Percentiles rank a stretch among this genome's conserved stretches.
Conservation (phyloP, 2,797 vertebrate genomes). For the Acropternis orthonyx region DNA sequence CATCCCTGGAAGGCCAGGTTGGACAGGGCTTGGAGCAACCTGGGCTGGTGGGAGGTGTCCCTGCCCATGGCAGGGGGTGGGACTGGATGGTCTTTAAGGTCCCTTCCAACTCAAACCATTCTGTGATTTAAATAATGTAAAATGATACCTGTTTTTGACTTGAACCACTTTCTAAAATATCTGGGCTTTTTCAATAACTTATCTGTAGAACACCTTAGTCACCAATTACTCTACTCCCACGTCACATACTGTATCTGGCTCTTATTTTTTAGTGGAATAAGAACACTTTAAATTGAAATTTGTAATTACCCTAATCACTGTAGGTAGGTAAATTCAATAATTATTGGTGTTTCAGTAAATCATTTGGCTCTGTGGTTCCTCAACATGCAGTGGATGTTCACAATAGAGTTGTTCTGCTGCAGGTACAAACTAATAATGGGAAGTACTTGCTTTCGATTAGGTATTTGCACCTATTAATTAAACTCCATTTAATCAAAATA, state of each 20-base stretch:
- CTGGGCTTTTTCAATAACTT: not conserved
- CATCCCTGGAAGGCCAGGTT: not conserved
- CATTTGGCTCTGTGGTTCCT: not conserved
- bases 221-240: not conserved
- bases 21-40: not conserved
- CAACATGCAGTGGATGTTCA: not conserved
- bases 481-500: not conserved
- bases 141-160: not conserved
- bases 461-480: constrained; percentile 22
- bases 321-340: not conserved
- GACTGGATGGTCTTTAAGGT: fast-evolving
- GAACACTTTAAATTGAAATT: not conserved
- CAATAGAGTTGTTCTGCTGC: not conserved
- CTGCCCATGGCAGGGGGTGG: not conserved
- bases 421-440: not conserved
- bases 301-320: not conserved
- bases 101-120: not conserved
- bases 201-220: not conserved
- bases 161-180: not conserved
- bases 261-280: not conserved
- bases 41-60: fast-evolving
- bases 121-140: fast-evolving
- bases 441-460: not conserved
- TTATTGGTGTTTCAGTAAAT: not conserved
- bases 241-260: not conserved